phyloP scores from a whole-genome alignment of 2,797 vertebrate species.

The Rhynchotus rufescens region DNA sequence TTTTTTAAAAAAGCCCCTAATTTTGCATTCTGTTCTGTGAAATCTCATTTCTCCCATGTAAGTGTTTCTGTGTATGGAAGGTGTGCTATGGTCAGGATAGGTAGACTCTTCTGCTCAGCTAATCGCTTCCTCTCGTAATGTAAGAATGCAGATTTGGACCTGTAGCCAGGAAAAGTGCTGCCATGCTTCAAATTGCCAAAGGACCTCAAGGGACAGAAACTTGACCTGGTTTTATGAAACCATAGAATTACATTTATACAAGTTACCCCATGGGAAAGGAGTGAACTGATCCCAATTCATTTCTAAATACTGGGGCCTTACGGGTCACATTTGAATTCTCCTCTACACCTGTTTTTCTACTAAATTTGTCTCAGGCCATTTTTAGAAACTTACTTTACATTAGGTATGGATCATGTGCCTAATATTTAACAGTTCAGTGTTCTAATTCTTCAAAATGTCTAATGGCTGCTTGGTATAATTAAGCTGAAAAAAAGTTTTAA shows the following conservation, averaged over 20 bases:
- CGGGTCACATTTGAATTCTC: slow-evolving; percentile 78
- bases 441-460: slow-evolving; percentile 55
- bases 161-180: slow-evolving; percentile 75
- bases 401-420: slow-evolving; percentile 47
- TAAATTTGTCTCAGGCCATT: slow-evolving; percentile 61
- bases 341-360: slow-evolving; percentile 76
- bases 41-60: neutral
- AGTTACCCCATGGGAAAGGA: slow-evolving; percentile 80
- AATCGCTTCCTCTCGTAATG: slow-evolving; percentile 51
- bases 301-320: slow-evolving; percentile 79
- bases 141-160: slow-evolving; percentile 76
- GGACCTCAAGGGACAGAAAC: slow-evolving; percentile 81
- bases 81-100: slow-evolving; percentile 36
- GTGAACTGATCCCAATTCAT: slow-evolving; percentile 82
- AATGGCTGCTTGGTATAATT: slow-evolving; percentile 34
- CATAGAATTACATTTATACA: slow-evolving; percentile 86
- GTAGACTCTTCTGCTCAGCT: slow-evolving; percentile 15
- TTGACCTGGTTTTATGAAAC: slow-evolving; percentile 87
- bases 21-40: slow-evolving; percentile 8
- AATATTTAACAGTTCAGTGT: slow-evolving; percentile 63
- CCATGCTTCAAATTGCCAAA: slow-evolving; percentile 80
- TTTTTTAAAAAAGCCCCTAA: neutral
- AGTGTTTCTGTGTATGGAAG: slow-evolving; percentile 20
- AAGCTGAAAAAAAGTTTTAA: slow-evolving; percentile 23
- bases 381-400: slow-evolving; percentile 53